These are phyloP conservation scores for Pseudanteris insignis DNA, from an alignment of 2,888 invertebrate genomes.

Conservation along the genomic window DNA sequence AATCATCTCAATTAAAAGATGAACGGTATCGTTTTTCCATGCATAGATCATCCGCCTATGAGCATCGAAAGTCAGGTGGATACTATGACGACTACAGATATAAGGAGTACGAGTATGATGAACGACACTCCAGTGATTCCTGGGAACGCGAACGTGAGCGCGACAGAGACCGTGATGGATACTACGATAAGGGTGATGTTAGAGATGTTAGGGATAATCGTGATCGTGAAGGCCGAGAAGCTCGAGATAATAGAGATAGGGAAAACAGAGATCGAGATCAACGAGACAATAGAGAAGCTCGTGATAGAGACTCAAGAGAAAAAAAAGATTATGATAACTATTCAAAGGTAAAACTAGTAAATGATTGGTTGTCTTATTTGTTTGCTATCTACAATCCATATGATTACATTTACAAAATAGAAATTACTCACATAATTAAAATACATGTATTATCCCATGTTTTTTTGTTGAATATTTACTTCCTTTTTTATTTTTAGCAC, in stretches of 20 bases:
- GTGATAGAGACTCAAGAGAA: constrained; percentile 37
- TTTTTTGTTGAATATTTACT: too few relatives aligned
- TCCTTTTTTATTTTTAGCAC: too few relatives aligned
- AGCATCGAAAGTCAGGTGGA: constrained; percentile 53
- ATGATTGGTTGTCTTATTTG: too few relatives aligned
- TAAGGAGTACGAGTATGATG: constrained; percentile 63
- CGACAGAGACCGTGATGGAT: constrained; percentile 58
- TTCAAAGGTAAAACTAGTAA: constrained; percentile 54
- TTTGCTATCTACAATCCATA: too few relatives aligned
- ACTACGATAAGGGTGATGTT: constrained; percentile 57
- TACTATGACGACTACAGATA: constrained; percentile 56
- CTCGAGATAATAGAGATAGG: constrained; percentile 47
- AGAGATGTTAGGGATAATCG: constrained; percentile 48
- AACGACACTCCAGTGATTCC: constrained; percentile 60
- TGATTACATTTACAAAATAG: too few relatives aligned
- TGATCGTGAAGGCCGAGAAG: constrained; percentile 45
- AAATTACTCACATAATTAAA: too few relatives aligned
- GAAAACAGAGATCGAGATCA: constrained; percentile 51
- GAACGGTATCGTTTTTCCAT: constrained; percentile 58
- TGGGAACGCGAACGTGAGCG: constrained; percentile 53
- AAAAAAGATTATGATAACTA: constrained; percentile 64
- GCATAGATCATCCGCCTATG: constrained; percentile 53
- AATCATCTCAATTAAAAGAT: constrained; percentile 50
- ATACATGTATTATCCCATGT: too few relatives aligned
- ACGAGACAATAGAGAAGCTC: constrained; percentile 34